phyloP scores from a whole-genome alignment of 2,888 invertebrate genomes.

The Laspeyria flexula region DNA sequence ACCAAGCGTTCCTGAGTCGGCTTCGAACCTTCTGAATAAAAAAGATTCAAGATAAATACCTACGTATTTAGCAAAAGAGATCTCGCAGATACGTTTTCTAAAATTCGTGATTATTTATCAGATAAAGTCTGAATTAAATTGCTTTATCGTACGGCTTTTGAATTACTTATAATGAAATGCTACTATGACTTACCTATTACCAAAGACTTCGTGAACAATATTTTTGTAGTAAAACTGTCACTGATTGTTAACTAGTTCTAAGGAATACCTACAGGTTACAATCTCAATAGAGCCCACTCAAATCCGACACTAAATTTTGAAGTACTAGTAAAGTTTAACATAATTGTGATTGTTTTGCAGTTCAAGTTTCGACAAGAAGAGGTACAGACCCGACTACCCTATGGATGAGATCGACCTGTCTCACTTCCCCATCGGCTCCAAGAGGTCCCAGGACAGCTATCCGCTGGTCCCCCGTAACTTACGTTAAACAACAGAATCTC shows the following conservation, averaged over 20 bases:
- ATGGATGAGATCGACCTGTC: conserved; percentile 81
- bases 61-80: background rate
- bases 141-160: too few relatives aligned
- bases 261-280: too few relatives aligned
- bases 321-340: conserved; percentile 5
- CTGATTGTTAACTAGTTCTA: too few relatives aligned
- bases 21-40: background rate
- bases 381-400: conserved; percentile 73
- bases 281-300: too few relatives aligned
- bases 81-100: background rate
- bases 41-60: background rate
- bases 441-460: conserved; percentile 57
- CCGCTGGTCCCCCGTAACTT: conserved; percentile 39
- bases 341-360: conserved; percentile 38
- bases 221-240: too few relatives aligned
- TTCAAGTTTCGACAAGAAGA: conserved; percentile 66
- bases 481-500: conserved; percentile 32
- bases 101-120: background rate
- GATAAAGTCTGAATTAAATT: too few relatives aligned
- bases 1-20: background rate
- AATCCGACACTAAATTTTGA: background rate
- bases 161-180: too few relatives aligned
- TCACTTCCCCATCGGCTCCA: conserved; percentile 77
- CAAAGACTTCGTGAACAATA: too few relatives aligned
- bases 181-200: too few relatives aligned